Evolutionary conservation across 2,888 invertebrate species (phyloP).

Genomic region (Xylota sylvarum): DNA sequence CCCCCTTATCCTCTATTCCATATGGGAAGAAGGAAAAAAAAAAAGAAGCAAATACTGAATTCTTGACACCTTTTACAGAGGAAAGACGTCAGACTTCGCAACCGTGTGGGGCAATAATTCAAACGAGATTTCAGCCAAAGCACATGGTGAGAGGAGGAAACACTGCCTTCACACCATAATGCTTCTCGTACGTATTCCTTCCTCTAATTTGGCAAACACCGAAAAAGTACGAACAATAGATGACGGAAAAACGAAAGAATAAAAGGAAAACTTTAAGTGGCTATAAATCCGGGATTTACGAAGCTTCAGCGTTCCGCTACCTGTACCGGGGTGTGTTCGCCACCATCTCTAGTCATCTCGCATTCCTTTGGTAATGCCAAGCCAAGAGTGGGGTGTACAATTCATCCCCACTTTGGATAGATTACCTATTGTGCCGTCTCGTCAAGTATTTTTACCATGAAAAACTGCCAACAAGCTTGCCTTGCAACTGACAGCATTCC

Average conservation of each 20-base stretch:
- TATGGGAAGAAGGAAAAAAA: background rate
- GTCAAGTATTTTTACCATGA: constrained; percentile 44
- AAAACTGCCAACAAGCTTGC: constrained; percentile 47
- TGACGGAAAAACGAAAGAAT: constrained; percentile 35
- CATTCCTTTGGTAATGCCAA: constrained; percentile 24
- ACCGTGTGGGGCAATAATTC: constrained; percentile 67
- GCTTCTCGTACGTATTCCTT: constrained; percentile 32
- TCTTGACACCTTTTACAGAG: constrained; percentile 69
- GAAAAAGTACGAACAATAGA: constrained; percentile 41
- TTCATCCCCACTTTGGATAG: constrained; percentile 61
- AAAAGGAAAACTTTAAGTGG: constrained; percentile 83
- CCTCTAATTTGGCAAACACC: constrained; percentile 65
- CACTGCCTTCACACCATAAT: constrained; percentile 17
- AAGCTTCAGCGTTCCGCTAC: constrained; percentile 65
- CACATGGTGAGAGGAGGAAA: constrained; percentile 43
- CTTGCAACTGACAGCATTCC: constrained; percentile 69
- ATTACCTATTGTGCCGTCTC: constrained; percentile 69
- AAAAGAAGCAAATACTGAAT: constrained; percentile 37
- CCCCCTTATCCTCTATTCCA: constrained; percentile 1
- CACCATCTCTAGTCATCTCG: constrained; percentile 28
- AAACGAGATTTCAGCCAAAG: constrained; percentile 69
- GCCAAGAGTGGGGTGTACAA: constrained; percentile 8
- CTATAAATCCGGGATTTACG: constrained; percentile 82
- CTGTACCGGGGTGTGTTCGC: constrained; percentile 22
- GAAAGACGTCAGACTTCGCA: constrained; percentile 41